These are phyloP conservation scores for Sarcophaga rosellei DNA, from an alignment of 2,888 invertebrate species.

Conservation along the genomic window DNA sequence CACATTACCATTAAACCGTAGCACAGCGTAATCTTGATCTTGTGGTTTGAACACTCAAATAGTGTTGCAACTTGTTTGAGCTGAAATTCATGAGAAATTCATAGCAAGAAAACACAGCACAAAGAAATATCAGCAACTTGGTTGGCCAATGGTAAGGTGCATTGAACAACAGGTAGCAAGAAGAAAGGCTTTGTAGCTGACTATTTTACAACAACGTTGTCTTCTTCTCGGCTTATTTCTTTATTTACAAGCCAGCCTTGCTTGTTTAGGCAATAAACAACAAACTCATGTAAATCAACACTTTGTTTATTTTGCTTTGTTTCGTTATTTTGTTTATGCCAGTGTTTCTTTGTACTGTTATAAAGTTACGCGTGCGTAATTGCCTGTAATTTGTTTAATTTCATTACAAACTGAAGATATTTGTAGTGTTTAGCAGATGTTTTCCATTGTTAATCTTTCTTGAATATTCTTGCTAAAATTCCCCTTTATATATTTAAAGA, in stretches of 20 bases:
- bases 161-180: slow-evolving; percentile 48
- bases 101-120: slow-evolving; percentile 17
- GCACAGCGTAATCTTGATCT: slow-evolving; percentile 22
- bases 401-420: slow-evolving; percentile 16
- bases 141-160: slow-evolving; percentile 20
- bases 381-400: slow-evolving; percentile 71
- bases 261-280: slow-evolving; percentile 32
- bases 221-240: slow-evolving; percentile 47
- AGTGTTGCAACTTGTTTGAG: slow-evolving; percentile 59
- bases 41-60: slow-evolving; percentile 23
- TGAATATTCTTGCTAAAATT: slow-evolving; percentile 12
- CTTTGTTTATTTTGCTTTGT: slow-evolving; percentile 24
- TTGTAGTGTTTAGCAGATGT: slow-evolving; percentile 47
- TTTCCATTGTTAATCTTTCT: slow-evolving; percentile 1
- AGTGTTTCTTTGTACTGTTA: slow-evolving; percentile 48
- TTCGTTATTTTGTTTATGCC: slow-evolving; percentile 2
- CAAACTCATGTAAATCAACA: slow-evolving; percentile 58
- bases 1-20: slow-evolving; percentile 22
- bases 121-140: slow-evolving; percentile 47
- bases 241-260: neutral
- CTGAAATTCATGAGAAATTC: slow-evolving; percentile 29
- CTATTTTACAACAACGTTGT: slow-evolving; percentile 51
- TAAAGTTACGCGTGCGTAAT: slow-evolving; percentile 59
- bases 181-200: slow-evolving; percentile 26
- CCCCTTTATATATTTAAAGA: neutral